Evolutionary conservation across 2,888 invertebrate species (phyloP), one percentile per base, ranked within the genome.

Genomic region (Halictus quadricinctus): DNA sequence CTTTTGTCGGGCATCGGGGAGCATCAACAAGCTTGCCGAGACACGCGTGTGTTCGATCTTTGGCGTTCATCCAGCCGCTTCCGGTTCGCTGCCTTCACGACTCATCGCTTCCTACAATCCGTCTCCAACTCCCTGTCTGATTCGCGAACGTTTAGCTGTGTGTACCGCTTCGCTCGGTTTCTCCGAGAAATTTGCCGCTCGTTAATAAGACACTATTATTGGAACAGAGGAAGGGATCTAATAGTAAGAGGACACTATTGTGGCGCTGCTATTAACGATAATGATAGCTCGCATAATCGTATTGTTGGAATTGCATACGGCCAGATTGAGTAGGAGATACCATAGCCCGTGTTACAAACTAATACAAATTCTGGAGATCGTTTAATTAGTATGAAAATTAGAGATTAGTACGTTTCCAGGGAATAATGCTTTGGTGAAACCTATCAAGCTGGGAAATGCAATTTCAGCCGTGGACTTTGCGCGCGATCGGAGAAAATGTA

Each of bases 51-150:
- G 83, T 88, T 89, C 91, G 84, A 79, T 88, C 88, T 88, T 91
- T 93, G 92, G 92, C 92, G 88, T 88, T 85, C 87, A 88, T 91
- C 92, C 92, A 93, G 88, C 86, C 3, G 85, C 85, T 93, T 92
- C 90, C 91, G 90, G 88, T 89, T 88, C 86, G 90, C 77, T 89
- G 89, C 80, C 86, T 89, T 89, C 86, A 85, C 92, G 90, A 91
- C 90, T 92, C 93, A 90, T 92, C 91, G 89, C 88, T 84, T 88
- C 81, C 86, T 87, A 77, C 84, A 79, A 84, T 50, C 74, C 83
- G 50, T 80, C 54, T 79, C 54, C 43, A 77, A 69, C 72, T 69
- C 70, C 86, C 73, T 12, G 50, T 76, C 81, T 77, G 69, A 76
- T 85, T 60, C 74, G 46, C 81, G 46, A 54, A 72, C 72, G 74